These are phyloP conservation scores for Heliocidaris tuberculata DNA, from an alignment of 35 echinoderm and acorn worm species.

Conservation along the genomic window DNA sequence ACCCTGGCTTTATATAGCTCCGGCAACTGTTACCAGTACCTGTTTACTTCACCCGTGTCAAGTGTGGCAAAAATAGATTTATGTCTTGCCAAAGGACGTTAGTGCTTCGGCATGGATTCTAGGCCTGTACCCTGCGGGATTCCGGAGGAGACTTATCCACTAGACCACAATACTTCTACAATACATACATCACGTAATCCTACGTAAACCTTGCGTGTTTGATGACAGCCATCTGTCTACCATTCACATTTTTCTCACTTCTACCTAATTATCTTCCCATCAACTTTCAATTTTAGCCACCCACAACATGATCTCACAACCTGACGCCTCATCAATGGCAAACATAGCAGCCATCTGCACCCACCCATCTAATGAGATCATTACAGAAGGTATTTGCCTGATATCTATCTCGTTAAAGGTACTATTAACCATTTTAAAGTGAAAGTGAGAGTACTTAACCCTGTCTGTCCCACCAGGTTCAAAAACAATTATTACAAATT, in stretches of 20 bases:
- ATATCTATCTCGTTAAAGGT: not conserved
- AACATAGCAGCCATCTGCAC: not conserved
- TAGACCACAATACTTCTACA: not conserved
- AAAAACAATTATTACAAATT: no score
- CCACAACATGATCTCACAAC: conserved; percentile 8
- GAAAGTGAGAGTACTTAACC: no score
- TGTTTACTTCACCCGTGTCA: no score
- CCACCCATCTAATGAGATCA: not conserved
- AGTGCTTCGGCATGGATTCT: not conserved
- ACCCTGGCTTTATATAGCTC: no score
- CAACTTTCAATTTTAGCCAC: not conserved
- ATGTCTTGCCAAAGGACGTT: not conserved
- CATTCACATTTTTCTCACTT: not conserved
- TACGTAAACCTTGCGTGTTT: not conserved
- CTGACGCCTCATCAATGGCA: not conserved
- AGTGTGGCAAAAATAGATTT: no score
- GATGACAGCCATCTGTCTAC: not conserved
- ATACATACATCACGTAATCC: not conserved
- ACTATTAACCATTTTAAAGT: no score
- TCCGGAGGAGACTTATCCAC: no score
- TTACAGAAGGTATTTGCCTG: not conserved
- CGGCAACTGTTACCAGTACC: no score
- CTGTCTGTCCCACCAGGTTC: no score
- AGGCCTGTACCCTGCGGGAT: no score
- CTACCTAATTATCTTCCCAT: conserved; percentile 9